Conservation (phyloP, 2,797 vertebrate genomes). For the Cryptoblepharus egeriae region DNA sequence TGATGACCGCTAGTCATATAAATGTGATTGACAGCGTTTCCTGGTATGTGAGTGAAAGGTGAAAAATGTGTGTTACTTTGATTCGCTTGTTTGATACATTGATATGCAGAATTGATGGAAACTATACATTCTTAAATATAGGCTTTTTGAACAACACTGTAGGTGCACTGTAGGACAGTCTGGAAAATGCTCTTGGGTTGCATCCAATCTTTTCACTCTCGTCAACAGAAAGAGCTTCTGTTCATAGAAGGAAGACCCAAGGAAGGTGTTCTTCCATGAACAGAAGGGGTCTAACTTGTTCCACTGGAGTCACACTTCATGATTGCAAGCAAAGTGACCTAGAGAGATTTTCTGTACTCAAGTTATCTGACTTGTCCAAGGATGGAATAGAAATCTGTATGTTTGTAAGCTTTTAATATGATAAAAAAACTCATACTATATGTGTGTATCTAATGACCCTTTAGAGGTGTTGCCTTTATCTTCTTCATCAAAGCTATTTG, state of each 20-base stretch:
- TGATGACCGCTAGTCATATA: not conserved
- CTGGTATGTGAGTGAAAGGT: not conserved
- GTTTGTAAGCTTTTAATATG: conserved; percentile 47
- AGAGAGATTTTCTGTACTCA: conserved; percentile 37
- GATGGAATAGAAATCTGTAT: conserved; percentile 49
- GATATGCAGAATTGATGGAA: conserved; percentile 42
- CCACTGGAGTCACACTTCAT: conserved; percentile 25
- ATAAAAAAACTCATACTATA: not conserved
- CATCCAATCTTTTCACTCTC: no score
- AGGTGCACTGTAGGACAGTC: conserved; percentile 27
- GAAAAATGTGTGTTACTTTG: not conserved
- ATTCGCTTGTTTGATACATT: no score
- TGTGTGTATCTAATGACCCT: conserved; percentile 35
- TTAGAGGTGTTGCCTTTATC: conserved; percentile 55
- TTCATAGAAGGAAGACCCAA: no score
- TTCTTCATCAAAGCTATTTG: conserved; percentile 61
- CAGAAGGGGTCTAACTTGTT: no score
- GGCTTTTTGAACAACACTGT: conserved; percentile 39
- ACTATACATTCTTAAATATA: conserved; percentile 48
- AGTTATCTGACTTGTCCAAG: conserved; percentile 54
- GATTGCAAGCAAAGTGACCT: conserved; percentile 44
- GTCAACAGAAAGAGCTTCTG: no score
- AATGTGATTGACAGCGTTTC: not conserved
- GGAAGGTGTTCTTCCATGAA: no score
- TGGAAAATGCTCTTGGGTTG: conserved; percentile 52